These are phyloP conservation scores for Hypsopygia costalis DNA, from an alignment of 2,888 invertebrate species.

Conservation along the genomic window DNA sequence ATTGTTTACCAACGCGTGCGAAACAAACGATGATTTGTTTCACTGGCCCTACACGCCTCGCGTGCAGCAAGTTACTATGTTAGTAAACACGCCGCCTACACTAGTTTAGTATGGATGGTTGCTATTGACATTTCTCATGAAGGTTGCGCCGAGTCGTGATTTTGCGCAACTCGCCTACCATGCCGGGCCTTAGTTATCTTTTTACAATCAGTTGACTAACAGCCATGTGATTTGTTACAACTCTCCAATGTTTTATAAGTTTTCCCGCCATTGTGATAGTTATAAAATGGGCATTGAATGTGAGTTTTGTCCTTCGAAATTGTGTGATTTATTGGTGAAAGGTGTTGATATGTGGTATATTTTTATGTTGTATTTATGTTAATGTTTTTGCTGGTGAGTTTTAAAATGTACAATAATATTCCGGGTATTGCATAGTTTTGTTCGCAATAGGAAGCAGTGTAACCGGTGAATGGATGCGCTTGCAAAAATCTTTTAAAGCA, in stretches of 20 bases:
- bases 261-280: conserved; percentile 16
- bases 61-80: conserved; percentile 29
- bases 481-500: no score
- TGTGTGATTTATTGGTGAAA: conserved; percentile 6
- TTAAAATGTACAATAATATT: no score
- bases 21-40: conserved; percentile 1
- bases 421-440: no score
- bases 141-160: conserved; percentile 70
- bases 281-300: conserved; percentile 36
- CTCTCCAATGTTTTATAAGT: conserved; percentile 14
- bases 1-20: neutral
- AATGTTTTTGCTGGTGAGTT: no score
- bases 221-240: conserved; percentile 37
- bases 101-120: conserved; percentile 39
- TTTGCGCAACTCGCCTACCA: conserved; percentile 70
- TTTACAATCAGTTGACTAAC: conserved; percentile 57
- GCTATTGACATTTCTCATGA: conserved; percentile 76
- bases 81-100: conserved; percentile 46
- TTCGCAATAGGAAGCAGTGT: no score
- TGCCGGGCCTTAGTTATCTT: conserved; percentile 44
- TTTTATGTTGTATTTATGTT: no score
- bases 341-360: neutral
- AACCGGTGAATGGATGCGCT: no score
- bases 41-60: conserved; percentile 7
- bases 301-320: conserved; percentile 23